Percentiles rank a stretch among this genome's conserved stretches.
Evolutionary conservation across 2,888 invertebrate species (phyloP).

Genomic region (Icerya purchasi): DNA sequence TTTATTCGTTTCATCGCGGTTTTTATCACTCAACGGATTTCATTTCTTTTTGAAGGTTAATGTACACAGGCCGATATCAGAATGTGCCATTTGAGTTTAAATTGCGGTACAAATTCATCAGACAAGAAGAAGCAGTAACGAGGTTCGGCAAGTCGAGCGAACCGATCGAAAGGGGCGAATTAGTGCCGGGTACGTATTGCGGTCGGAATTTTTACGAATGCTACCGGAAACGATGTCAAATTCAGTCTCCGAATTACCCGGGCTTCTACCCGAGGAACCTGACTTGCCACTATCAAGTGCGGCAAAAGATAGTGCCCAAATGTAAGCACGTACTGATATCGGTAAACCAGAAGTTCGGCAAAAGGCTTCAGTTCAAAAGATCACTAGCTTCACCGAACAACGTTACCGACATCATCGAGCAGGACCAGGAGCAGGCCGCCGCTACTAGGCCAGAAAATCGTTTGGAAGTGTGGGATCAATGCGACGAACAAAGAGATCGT

Average conservation of each 20-base stretch:
- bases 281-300: conserved; percentile 70
- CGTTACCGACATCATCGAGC: background rate
- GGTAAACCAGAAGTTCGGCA: conserved; percentile 50
- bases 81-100: conserved; percentile 58
- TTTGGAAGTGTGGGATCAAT: conserved; percentile 61
- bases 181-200: conserved; percentile 65
- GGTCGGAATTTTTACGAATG: conserved; percentile 68
- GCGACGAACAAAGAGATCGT: conserved; percentile 62
- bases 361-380: conserved; percentile 27
- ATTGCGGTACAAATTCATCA: conserved; percentile 59
- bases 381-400: background rate
- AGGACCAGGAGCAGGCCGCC: conserved; percentile 25
- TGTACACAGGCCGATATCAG: conserved; percentile 24
- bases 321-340: conserved; percentile 83
- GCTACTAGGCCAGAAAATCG: conserved; percentile 48
- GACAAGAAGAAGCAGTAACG: conserved; percentile 38
- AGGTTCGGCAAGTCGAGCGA: conserved; percentile 52
- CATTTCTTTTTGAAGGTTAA: conserved; percentile 1
- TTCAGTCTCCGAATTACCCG: conserved; percentile 79
- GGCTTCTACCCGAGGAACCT: conserved; percentile 75
- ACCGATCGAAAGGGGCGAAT: conserved; percentile 55
- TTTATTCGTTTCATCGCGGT: no score
- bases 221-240: conserved; percentile 58
- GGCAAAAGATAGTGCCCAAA: conserved; percentile 64
- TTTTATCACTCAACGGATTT: no score